Evolutionary conservation across 1,140 invertebrate genomes (phyloP).

Genomic region (Mactra quadrangularis): DNA sequence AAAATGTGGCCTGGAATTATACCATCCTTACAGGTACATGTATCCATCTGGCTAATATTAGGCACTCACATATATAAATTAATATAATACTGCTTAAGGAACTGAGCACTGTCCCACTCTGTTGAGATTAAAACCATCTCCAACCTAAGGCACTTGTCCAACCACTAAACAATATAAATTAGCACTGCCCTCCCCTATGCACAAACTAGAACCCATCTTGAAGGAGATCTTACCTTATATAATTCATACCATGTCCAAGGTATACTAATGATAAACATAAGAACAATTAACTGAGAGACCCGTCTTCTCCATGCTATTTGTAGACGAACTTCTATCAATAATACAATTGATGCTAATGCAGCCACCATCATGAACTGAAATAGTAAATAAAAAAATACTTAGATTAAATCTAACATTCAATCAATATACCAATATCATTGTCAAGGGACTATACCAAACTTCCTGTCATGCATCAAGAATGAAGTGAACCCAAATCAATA

Average conservation of each 20-base stretch:
- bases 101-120: too few species aligned
- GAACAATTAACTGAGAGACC: constrained; percentile 59
- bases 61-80: too few species aligned
- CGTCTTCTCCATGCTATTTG: constrained; percentile 64
- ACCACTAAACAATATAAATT: too few species aligned
- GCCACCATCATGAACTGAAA: constrained; percentile 49
- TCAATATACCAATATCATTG: neutral
- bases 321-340: constrained; percentile 59
- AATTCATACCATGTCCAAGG: constrained; percentile 72
- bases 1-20: too few species aligned
- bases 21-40: too few species aligned
- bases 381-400: neutral
- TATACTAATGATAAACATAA: constrained; percentile 70
- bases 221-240: constrained; percentile 67
- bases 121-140: too few species aligned
- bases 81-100: too few species aligned
- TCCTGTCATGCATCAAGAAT: neutral
- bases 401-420: neutral
- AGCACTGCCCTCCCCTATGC: too few species aligned
- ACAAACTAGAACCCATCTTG: neutral
- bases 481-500: neutral
- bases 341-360: constrained; percentile 57
- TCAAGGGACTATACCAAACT: neutral
- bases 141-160: too few species aligned
- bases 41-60: too few species aligned